phyloP scores from a whole-genome alignment of 1,140 invertebrate species.

The Drosophila dunni region DNA sequence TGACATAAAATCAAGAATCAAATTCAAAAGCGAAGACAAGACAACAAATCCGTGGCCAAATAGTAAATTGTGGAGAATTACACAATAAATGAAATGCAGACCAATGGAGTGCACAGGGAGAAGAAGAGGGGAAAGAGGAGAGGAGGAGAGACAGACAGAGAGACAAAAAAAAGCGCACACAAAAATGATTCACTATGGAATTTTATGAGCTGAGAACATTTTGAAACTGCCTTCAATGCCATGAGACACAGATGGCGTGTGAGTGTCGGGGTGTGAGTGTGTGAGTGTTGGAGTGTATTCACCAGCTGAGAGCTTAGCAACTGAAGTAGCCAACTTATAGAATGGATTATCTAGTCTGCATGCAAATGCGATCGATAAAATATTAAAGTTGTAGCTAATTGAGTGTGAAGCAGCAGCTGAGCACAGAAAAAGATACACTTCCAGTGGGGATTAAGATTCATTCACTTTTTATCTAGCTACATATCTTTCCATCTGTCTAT shows the following conservation, averaged over 20 bases:
- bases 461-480: background rate
- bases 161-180: slow-evolving; percentile 50
- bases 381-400: slow-evolving; percentile 70
- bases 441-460: slow-evolving; percentile 9
- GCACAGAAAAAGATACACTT: background rate
- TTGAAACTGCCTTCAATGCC: slow-evolving; percentile 52
- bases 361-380: slow-evolving; percentile 80
- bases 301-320: slow-evolving; percentile 45
- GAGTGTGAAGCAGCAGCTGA: slow-evolving; percentile 67
- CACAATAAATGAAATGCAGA: slow-evolving; percentile 83
- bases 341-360: slow-evolving; percentile 46
- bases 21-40: slow-evolving; percentile 72
- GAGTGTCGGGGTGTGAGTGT: slow-evolving; percentile 8
- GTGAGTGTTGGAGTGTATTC: slow-evolving; percentile 17
- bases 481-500: background rate
- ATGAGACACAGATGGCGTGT: slow-evolving; percentile 35
- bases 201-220: slow-evolving; percentile 82
- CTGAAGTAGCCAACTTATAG: slow-evolving; percentile 54
- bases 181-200: slow-evolving; percentile 74
- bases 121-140: background rate
- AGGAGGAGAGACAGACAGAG: slow-evolving; percentile 23
- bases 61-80: slow-evolving; percentile 79
- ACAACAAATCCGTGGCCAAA: slow-evolving; percentile 79
- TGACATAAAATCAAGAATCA: slow-evolving; percentile 84
- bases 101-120: slow-evolving; percentile 54